A percentile compares a stretch with the other conserved stretches of the same genome.
phyloP scores from a whole-genome alignment of 2,888 invertebrate genomes.

The Mesorhabditis sp. region DNA sequence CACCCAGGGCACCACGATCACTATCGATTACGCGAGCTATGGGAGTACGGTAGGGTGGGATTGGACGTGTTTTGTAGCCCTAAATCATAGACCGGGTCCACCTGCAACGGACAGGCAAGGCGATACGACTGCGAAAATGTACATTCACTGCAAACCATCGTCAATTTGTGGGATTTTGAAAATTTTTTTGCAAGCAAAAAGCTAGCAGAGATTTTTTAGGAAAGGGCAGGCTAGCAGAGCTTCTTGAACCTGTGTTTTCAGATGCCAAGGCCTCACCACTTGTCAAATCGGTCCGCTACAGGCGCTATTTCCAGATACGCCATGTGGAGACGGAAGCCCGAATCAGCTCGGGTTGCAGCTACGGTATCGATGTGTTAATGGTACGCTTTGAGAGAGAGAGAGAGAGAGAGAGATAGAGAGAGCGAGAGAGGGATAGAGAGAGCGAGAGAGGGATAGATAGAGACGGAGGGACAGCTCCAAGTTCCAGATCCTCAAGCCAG shows the following conservation, averaged over 20 bases:
- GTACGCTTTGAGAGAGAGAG: neutral
- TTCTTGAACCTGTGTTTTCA: neutral
- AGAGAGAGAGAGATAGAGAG: neutral
- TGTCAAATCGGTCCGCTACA: neutral
- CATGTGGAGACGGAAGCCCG: neutral
- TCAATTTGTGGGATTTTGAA: neutral
- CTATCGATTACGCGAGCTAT: neutral
- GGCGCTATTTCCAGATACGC: neutral
- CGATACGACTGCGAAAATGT: constrained; percentile 4
- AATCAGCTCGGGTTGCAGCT: neutral
- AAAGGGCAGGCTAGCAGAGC: neutral
- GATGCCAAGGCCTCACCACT: neutral
- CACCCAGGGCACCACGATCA: neutral
- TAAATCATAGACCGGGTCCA: neutral
- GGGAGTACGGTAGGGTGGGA: neutral
- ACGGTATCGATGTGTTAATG: neutral
- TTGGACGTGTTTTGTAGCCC: neutral
- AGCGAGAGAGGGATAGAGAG: neutral
- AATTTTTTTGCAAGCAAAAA: too few relatives aligned
- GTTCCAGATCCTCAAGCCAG: neutral
- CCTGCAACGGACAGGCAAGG: constrained; percentile 1
- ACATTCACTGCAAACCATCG: neutral
- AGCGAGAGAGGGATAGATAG: neutral
- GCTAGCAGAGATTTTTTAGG: neutral
- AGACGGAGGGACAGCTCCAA: neutral